These are phyloP conservation scores for Rhinolophus sinicus DNA, from an alignment of 2,113 vertebrate species.

Conservation along the genomic window DNA sequence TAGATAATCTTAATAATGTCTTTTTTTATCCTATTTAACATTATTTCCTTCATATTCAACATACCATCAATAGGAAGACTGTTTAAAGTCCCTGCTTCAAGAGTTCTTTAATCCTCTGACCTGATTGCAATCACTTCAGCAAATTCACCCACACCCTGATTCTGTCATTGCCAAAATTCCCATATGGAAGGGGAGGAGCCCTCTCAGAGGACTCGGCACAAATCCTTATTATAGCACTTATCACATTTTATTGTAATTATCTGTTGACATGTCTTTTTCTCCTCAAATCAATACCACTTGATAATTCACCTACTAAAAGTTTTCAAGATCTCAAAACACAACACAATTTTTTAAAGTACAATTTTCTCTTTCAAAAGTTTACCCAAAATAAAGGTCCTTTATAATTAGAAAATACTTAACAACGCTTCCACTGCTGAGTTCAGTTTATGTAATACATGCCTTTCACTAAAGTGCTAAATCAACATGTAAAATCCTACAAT, in stretches of 20 bases:
- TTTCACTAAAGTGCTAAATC: constrained; percentile 41
- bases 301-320: constrained; percentile 44
- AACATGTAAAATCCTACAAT: constrained; percentile 36
- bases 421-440: neutral
- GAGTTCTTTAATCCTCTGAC: constrained; percentile 67
- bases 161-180: constrained; percentile 65
- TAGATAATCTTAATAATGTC: constrained; percentile 44
- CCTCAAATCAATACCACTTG: constrained; percentile 12
- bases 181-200: constrained; percentile 67
- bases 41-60: constrained; percentile 58
- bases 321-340: constrained; percentile 58
- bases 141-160: constrained; percentile 63
- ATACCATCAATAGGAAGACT: constrained; percentile 38
- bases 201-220: constrained; percentile 54
- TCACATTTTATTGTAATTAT: constrained; percentile 47
- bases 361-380: constrained; percentile 9
- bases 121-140: constrained; percentile 69
- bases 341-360: neutral
- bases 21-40: constrained; percentile 51
- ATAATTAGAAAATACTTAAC: constrained; percentile 27
- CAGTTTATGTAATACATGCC: neutral
- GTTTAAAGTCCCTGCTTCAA: constrained; percentile 54
- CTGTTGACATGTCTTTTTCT: constrained; percentile 42
- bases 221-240: constrained; percentile 25
- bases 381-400: constrained; percentile 42